Evolutionary conservation across 1,140 invertebrate genomes (phyloP), one percentile per base, ranked within the genome.

Genomic region (Leptestheria dahalacensis): DNA sequence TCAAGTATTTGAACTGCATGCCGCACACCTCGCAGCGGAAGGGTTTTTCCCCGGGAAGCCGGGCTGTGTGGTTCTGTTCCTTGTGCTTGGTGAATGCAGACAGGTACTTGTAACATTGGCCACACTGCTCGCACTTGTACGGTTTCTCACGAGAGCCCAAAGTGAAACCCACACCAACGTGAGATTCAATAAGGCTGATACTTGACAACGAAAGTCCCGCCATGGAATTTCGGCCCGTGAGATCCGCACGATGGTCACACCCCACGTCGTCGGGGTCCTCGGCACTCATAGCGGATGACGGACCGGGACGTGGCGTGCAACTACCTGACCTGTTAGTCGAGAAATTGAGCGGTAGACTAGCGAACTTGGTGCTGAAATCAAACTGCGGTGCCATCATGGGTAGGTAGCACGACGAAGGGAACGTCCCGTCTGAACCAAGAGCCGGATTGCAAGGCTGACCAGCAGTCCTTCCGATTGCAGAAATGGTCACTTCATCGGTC

Each of bases 51-150:
- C 87, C 87, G 0, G 88, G 88, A 9, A 90, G 72, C 1, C 86
- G 75, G 1, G 87, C 86, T 1, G 86, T 79, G 66, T 91, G 88
- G 67, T 91, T 90, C 71, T 90, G 87, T 68, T 90, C 88, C 50
- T 87, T 79, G 68, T 91, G 88, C 66, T 89, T 88, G 29, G 88
- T 83, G 71, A 88, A 91, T 4, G 87, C 86, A 20, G 86, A 90
- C 50, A 87, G 78, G 68, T 91, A 91, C 62, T 86, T 80, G 71
- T 91, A 91, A 65, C 85, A 86, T 66, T 91, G 88, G 10, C 88
- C 88, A 70, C 88, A 91, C 67, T 90, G 86, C 66, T 90, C 86
- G 73, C 88, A 91, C 10, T 88, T 86, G 72, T 89, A 90, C n/a
- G 87, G 86, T 67, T 90, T 91, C 69, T 90, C 87, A 64, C 87